Percentiles rank a stretch among this genome's conserved stretches.
phyloP scores from a whole-genome alignment of 2,113 vertebrate genomes.

The Leucopsar rothschildi region DNA sequence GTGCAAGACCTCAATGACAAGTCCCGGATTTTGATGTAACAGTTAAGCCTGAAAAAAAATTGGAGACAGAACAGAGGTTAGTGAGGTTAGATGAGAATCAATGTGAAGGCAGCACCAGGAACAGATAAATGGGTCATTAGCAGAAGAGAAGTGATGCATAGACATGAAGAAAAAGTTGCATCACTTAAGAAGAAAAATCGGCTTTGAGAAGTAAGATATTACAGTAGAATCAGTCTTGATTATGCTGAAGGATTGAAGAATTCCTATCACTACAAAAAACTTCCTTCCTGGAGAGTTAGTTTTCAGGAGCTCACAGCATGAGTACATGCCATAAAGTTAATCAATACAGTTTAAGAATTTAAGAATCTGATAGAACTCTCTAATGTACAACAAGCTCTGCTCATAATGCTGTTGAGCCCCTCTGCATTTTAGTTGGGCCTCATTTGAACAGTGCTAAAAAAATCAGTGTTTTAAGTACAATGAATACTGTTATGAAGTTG shows the following conservation, averaged over 20 bases:
- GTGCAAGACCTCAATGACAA: background rate
- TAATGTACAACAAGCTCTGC: background rate
- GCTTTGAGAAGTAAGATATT: background rate
- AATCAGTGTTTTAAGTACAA: background rate
- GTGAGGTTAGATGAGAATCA: background rate
- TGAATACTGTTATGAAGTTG: background rate
- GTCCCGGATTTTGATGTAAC: background rate
- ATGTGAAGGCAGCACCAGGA: background rate
- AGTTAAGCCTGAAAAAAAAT: background rate
- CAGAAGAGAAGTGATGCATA: background rate
- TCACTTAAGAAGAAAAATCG: background rate
- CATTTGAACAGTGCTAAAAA: background rate
- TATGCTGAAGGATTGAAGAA: background rate
- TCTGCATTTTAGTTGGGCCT: background rate
- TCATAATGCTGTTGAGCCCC: background rate
- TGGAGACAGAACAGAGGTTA: background rate
- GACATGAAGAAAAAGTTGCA: background rate
- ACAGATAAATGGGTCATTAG: background rate
- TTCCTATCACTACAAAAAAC: background rate
- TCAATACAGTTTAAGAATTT: conserved; percentile 13
- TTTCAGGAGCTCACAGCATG: background rate
- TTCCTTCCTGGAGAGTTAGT: background rate
- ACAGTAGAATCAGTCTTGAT: background rate
- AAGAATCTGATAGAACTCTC: background rate
- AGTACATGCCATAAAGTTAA: background rate